A percentile compares a stretch with the other conserved stretches of the same genome.
Conservation (phyloP, 2,888 invertebrate genomes). For the Lithophane ornitopus region DNA sequence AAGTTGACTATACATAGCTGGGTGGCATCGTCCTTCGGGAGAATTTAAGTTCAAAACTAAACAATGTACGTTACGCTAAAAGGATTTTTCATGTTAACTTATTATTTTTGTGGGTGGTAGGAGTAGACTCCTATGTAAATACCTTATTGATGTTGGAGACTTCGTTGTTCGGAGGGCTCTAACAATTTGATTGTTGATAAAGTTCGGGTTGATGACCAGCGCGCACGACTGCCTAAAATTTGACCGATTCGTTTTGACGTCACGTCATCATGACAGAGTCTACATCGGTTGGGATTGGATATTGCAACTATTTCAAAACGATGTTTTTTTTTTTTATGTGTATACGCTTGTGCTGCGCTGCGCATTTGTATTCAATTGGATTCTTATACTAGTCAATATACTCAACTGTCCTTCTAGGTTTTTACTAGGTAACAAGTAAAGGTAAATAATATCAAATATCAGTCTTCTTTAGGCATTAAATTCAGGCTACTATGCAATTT, state of each 20-base stretch:
- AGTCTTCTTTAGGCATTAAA: not conserved
- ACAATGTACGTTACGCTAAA: slow-evolving; percentile 68
- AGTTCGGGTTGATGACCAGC: slow-evolving; percentile 85
- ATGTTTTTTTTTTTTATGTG: not conserved
- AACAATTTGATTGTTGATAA: slow-evolving; percentile 85
- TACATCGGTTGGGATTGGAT: slow-evolving; percentile 35
- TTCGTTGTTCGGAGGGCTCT: slow-evolving; percentile 72
- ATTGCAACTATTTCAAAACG: slow-evolving; percentile 34
- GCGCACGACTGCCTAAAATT: slow-evolving; percentile 85
- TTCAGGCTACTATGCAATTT: not conserved
- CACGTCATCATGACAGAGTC: slow-evolving; percentile 48
- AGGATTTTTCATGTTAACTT: slow-evolving; percentile 66
- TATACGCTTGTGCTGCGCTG: not conserved
- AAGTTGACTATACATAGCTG: slow-evolving; percentile 71
- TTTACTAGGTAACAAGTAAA: not conserved
- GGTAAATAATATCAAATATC: slow-evolving; percentile 4
- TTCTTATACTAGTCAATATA: not conserved
- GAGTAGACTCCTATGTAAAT: slow-evolving; percentile 79
- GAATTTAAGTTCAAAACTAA: slow-evolving; percentile 66
- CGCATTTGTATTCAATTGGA: slow-evolving; percentile 4
- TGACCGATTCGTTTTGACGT: slow-evolving; percentile 79
- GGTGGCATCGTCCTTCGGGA: slow-evolving; percentile 65
- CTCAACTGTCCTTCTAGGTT: not conserved
- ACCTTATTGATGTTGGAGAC: slow-evolving; percentile 66
- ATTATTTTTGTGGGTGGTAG: slow-evolving; percentile 69